Conservation (phyloP, 2,888 invertebrate species). For the Drosophila mimetica region DNA sequence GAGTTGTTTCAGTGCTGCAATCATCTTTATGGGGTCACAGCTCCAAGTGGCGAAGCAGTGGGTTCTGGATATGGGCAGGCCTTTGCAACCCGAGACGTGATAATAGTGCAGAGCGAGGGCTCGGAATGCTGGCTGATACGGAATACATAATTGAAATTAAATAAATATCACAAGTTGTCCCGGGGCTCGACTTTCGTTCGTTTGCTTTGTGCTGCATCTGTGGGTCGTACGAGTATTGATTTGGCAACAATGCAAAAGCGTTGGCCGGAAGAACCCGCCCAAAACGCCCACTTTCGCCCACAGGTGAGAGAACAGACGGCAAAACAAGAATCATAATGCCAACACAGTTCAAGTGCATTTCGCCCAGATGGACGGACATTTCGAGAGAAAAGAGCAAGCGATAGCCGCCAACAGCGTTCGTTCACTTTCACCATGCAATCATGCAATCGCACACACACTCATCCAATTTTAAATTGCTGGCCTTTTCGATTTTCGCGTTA, state of each 20-base stretch:
- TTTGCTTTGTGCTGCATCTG: conserved; percentile 26
- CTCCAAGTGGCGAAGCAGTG: conserved; percentile 12
- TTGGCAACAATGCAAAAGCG: conserved; percentile 35
- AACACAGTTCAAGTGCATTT: conserved; percentile 57
- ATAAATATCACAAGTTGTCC: not conserved
- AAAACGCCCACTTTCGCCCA: conserved; percentile 17
- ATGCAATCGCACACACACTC: conserved; percentile 33
- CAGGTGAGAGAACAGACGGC: conserved; percentile 35
- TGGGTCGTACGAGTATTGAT: conserved; percentile 48
- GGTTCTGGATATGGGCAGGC: conserved; percentile 22
- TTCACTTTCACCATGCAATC: conserved; percentile 72
- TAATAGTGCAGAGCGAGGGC: conserved; percentile 17
- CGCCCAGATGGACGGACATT: conserved; percentile 15
- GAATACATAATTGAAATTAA: conserved; percentile 6
- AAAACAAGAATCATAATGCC: conserved; percentile 15
- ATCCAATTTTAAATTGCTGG: conserved; percentile 58
- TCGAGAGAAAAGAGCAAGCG: conserved; percentile 7
- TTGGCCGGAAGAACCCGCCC: conserved; percentile 23
- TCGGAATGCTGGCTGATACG: not conserved
- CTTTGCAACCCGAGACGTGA: conserved; percentile 40
- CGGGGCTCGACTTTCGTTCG: not conserved
- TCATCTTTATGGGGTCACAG: conserved; percentile 33
- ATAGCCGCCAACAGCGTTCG: conserved; percentile 20
- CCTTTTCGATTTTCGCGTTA: conserved; percentile 53
- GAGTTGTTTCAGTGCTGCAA: conserved; percentile 7